These are phyloP conservation scores for Syngnathoides biaculeatus DNA, from an alignment of 2,113 vertebrate species.

Conservation along the genomic window DNA sequence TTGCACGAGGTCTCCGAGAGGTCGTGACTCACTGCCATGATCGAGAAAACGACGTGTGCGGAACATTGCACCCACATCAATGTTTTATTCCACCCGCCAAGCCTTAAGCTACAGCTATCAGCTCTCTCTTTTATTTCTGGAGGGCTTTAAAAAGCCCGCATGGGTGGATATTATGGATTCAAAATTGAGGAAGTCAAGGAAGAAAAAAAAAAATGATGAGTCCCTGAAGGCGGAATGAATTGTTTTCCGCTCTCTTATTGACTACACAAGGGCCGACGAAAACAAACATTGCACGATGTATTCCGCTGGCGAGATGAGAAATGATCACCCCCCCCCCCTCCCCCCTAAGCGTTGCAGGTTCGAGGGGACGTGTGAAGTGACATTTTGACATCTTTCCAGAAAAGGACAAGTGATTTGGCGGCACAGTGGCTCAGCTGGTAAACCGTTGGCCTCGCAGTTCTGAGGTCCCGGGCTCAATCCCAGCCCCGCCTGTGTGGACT, in stretches of 20 bases:
- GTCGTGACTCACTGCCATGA: not conserved
- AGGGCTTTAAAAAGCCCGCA: constrained; percentile 4
- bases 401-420: not conserved
- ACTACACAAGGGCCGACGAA: not conserved
- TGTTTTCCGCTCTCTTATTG: constrained; percentile 6
- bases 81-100: constrained; percentile 1
- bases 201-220: not conserved
- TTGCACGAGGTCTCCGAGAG: not conserved
- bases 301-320: not conserved
- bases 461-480: no score
- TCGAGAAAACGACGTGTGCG: not conserved
- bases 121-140: constrained; percentile 3
- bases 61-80: constrained; percentile 4
- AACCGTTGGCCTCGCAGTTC: no score
- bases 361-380: not conserved
- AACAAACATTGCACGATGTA: not conserved
- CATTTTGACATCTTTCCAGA: not conserved
- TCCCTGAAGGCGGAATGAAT: constrained; percentile 5
- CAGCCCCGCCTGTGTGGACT: no score
- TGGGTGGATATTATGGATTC: constrained; percentile 8
- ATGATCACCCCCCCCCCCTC: not conserved
- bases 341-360: not conserved
- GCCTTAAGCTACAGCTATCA: constrained; percentile 5
- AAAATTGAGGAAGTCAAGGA: not conserved
- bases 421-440: no score